A percentile compares a stretch with the other conserved stretches of the same genome.
phyloP scores from a whole-genome alignment of 2,113 vertebrate genomes.

The Zosterops japonicus region DNA sequence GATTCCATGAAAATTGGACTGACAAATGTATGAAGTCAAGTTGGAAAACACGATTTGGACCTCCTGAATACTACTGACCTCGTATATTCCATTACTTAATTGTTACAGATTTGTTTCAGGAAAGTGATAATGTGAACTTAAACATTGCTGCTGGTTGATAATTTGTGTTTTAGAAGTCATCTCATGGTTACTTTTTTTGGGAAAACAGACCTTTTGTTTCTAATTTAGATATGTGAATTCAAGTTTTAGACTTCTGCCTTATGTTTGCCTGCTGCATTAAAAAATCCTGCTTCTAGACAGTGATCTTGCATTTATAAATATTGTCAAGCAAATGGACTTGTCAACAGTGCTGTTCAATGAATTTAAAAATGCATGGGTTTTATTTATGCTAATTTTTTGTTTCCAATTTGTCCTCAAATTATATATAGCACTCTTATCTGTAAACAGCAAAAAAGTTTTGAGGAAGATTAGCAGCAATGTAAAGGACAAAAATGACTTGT shows the following conservation, averaged over 20 bases:
- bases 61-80: rapidly evolving
- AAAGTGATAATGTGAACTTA: not conserved
- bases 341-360: not conserved
- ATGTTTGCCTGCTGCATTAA: not conserved
- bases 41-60: not conserved
- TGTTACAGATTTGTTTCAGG: not conserved
- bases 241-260: not conserved
- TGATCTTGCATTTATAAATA: not conserved
- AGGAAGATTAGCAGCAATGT: not conserved
- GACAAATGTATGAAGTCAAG: not conserved
- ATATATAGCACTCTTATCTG: not conserved
- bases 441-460: not conserved
- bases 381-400: not conserved
- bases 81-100: not conserved
- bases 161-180: not conserved
- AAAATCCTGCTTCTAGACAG: not conserved
- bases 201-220: not conserved
- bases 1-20: not conserved
- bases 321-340: not conserved
- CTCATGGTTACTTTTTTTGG: not conserved
- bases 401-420: not conserved
- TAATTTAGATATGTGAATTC: not conserved
- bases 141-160: not conserved
- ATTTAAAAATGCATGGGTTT: not conserved
- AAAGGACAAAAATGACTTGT: not conserved